Percentiles rank a stretch among this genome's conserved stretches.
Conservation (phyloP, 2,888 invertebrate species). For the Amiota communis region DNA sequence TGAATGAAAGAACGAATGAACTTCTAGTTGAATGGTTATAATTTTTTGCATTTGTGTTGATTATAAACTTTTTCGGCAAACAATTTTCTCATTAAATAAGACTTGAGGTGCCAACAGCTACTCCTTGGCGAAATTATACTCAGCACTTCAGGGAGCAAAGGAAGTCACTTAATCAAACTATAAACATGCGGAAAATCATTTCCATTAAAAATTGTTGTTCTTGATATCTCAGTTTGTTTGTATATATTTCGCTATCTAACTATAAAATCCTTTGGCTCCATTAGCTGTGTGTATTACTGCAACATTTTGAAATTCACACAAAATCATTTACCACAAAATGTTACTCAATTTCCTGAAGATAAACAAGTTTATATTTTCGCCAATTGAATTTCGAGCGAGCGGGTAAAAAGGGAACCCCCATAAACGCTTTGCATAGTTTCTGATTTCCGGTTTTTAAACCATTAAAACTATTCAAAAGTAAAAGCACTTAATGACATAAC, state of each 20-base stretch:
- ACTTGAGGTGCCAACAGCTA: conserved; percentile 44
- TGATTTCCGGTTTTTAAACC: conserved; percentile 37
- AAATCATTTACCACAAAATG: conserved; percentile 56
- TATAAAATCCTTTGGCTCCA: background rate
- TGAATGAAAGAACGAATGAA: no score
- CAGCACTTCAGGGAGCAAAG: background rate
- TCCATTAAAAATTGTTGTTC: background rate
- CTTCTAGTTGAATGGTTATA: no score
- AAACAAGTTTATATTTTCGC: conserved; percentile 31
- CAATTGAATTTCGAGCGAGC: background rate
- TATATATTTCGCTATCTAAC: background rate
- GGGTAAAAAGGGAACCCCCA: background rate
- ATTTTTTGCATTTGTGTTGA: background rate
- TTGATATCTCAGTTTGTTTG: conserved; percentile 5
- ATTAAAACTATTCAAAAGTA: conserved; percentile 47
- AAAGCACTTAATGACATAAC: conserved; percentile 63
- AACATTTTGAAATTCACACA: conserved; percentile 4
- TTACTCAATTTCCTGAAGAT: conserved; percentile 58
- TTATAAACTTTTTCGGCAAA: conserved; percentile 60
- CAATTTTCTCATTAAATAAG: conserved; percentile 66
- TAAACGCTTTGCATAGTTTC: conserved; percentile 12
- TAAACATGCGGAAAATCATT: background rate
- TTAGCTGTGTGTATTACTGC: no score
- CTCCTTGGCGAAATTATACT: background rate
- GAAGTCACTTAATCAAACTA: background rate